A percentile compares a stretch with the other conserved stretches of the same genome.
Evolutionary conservation across 2,888 invertebrate genomes (phyloP).

Genomic region (Lycaena phlaeas): DNA sequence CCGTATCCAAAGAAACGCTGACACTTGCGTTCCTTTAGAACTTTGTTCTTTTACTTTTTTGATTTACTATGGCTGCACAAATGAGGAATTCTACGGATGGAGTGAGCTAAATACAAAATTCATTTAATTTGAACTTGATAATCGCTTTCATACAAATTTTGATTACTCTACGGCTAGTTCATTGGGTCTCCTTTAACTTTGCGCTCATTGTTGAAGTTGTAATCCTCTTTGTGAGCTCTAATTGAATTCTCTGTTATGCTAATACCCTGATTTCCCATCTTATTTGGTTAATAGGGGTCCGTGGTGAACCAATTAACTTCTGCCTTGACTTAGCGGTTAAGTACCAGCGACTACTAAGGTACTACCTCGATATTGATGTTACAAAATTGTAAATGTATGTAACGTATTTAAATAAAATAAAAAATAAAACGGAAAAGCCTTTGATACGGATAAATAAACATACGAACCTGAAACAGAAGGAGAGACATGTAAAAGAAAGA

Average conservation of each 20-base stretch:
- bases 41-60: neutral
- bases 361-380: too few relatives aligned
- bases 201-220: conserved; percentile 71
- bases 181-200: conserved; percentile 57
- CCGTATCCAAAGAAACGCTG: too few relatives aligned
- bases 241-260: conserved; percentile 73
- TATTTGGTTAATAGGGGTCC: conserved; percentile 72
- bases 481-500: too few relatives aligned
- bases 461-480: too few relatives aligned
- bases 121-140: conserved; percentile 56
- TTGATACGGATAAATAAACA: too few relatives aligned
- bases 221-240: conserved; percentile 72
- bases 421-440: too few relatives aligned
- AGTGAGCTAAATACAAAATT: conserved; percentile 36
- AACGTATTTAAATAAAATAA: too few relatives aligned
- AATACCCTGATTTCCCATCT: conserved; percentile 73
- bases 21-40: too few relatives aligned
- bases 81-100: conserved; percentile 10
- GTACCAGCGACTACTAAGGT: too few relatives aligned
- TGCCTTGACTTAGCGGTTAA: neutral
- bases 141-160: conserved; percentile 57
- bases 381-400: too few relatives aligned
- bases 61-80: neutral
- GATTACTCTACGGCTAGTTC: conserved; percentile 67
- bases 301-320: conserved; percentile 62